Evolutionary conservation across 2,888 invertebrate genomes (phyloP).

Genomic region (Erannis defoliaria): DNA sequence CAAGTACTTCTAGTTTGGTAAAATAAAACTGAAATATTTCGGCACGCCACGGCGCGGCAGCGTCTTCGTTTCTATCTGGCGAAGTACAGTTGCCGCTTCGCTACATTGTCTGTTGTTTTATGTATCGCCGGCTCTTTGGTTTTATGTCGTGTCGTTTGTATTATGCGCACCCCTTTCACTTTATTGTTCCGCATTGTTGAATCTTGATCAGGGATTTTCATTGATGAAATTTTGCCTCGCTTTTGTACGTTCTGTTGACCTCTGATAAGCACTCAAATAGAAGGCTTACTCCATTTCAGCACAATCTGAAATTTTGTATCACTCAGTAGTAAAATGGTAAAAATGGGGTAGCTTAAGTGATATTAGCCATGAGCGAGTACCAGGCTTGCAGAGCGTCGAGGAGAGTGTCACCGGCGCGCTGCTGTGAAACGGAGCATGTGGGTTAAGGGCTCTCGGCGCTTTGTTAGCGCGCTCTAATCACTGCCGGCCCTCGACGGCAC

Average conservation of each 20-base stretch:
- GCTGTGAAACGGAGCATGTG: slow-evolving; percentile 84
- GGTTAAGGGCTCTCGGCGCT: slow-evolving; percentile 83
- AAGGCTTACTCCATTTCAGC: not conserved
- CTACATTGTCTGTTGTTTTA: slow-evolving; percentile 72
- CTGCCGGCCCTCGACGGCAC: slow-evolving; percentile 79
- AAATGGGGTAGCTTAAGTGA: slow-evolving; percentile 51
- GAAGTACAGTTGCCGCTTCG: slow-evolving; percentile 60
- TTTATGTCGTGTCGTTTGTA: slow-evolving; percentile 68
- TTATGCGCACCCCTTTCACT: slow-evolving; percentile 60
- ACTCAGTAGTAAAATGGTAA: slow-evolving; percentile 7
- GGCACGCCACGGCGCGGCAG: slow-evolving; percentile 47
- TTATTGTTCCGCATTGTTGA: slow-evolving; percentile 62
- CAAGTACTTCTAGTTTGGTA: slow-evolving; percentile 67
- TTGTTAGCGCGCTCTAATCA: slow-evolving; percentile 86
- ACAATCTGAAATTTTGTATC: not conserved
- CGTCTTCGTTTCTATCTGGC: slow-evolving; percentile 64
- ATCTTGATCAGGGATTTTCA: slow-evolving; percentile 59
- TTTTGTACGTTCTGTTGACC: slow-evolving; percentile 31
- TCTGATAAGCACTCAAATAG: not conserved
- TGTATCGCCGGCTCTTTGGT: slow-evolving; percentile 63
- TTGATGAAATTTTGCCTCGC: slow-evolving; percentile 46
- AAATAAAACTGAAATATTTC: slow-evolving; percentile 72
- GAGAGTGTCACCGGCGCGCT: slow-evolving; percentile 71
- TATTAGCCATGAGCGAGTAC: slow-evolving; percentile 70
- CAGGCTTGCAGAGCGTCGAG: slow-evolving; percentile 70